Evolutionary conservation across 1,140 invertebrate species (phyloP).

Genomic region (Meloidogyne exigua): DNA sequence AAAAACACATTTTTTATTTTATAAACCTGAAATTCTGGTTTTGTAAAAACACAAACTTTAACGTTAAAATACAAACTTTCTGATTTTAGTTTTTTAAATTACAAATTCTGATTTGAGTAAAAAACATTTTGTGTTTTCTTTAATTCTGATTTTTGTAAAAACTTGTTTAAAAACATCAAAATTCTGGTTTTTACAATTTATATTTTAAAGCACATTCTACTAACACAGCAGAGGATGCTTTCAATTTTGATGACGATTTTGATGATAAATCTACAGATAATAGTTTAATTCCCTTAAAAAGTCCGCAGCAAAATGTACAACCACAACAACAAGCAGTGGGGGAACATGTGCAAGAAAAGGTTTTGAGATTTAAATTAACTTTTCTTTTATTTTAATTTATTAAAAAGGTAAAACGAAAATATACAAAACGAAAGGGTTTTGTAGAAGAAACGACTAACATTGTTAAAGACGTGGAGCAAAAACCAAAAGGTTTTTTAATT

Average conservation of each 20-base stretch:
- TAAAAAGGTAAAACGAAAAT: slow-evolving; percentile 17
- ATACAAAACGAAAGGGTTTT: not conserved
- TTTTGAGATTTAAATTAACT: not conserved
- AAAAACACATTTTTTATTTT: too few species aligned
- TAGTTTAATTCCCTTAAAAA: slow-evolving; percentile 4
- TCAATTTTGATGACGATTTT: slow-evolving; percentile 22
- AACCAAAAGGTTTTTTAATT: slow-evolving; percentile 2
- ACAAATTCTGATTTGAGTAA: not conserved
- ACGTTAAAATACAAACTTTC: not conserved
- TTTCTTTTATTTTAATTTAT: not conserved
- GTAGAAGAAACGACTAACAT: not conserved
- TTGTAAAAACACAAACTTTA: too few species aligned
- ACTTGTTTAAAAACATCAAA: too few species aligned
- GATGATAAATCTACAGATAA: slow-evolving; percentile 6
- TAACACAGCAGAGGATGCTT: slow-evolving; percentile 11
- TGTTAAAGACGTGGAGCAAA: too few species aligned
- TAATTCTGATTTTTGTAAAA: too few species aligned
- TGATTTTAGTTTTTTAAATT: not conserved
- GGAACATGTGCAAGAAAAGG: not conserved
- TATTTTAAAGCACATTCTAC: not conserved
- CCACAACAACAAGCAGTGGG: not conserved
- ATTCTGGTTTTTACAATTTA: not conserved
- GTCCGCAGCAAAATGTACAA: not conserved
- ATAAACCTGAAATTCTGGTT: too few species aligned
- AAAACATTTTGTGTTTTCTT: too few species aligned